A percentile compares a stretch with the other conserved stretches of the same genome.
Conservation (phyloP, 2,113 vertebrate genomes). For the Tyto alba region DNA sequence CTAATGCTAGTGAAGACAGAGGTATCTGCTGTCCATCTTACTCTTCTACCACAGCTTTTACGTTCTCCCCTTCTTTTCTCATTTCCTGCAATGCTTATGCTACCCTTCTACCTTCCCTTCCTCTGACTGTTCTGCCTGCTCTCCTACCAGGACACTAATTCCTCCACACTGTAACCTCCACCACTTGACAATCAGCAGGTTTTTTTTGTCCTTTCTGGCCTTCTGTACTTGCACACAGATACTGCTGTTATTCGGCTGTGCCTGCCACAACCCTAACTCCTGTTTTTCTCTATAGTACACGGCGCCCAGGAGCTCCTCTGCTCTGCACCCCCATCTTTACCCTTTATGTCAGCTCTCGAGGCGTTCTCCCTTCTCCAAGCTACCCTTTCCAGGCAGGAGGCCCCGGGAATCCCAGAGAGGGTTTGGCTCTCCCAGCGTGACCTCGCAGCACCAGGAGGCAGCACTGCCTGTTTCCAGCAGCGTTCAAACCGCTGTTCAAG, state of each 20-base stretch:
- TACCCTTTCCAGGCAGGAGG: background rate
- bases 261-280: background rate
- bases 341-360: background rate
- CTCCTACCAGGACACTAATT: background rate
- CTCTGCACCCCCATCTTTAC: background rate
- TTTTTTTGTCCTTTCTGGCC: background rate
- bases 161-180: background rate
- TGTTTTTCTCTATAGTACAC: background rate
- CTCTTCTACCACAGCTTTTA: background rate
- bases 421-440: background rate
- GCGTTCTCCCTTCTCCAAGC: background rate
- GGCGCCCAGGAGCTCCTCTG: background rate
- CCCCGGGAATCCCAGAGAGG: background rate
- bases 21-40: background rate
- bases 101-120: background rate
- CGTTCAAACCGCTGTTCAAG: background rate
- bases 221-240: background rate
- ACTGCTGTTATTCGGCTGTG: background rate
- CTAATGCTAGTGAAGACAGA: background rate
- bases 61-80: background rate
- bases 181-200: background rate
- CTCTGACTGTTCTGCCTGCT: background rate
- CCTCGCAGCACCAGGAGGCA: background rate
- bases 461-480: background rate
- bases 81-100: background rate